phyloP scores from a whole-genome alignment of 2,888 invertebrate genomes.

The Auanema freiburgensis region DNA sequence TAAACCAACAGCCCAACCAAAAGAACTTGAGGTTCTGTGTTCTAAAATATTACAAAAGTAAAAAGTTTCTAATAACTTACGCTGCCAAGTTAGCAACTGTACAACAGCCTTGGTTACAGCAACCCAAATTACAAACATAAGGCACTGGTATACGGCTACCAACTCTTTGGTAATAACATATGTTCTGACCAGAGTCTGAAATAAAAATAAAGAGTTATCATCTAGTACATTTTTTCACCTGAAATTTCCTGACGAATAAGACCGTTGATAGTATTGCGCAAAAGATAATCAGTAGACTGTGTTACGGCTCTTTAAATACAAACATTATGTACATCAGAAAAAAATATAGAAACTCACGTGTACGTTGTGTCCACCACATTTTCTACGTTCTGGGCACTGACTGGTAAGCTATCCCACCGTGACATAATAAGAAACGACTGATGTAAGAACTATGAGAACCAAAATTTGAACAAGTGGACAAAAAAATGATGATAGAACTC shows the following conservation, averaged over 20 bases:
- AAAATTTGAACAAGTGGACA: no score
- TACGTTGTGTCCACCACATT: slow-evolving; percentile 48
- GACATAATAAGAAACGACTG: slow-evolving; percentile 20
- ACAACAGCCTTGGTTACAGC: slow-evolving; percentile 57
- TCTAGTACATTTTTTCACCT: slow-evolving; percentile 20
- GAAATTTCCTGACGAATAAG: slow-evolving; percentile 53
- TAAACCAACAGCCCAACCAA: slow-evolving; percentile 57
- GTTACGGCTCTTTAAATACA: background rate
- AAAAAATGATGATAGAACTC: no score
- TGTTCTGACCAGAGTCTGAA: slow-evolving; percentile 52
- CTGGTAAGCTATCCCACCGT: slow-evolving; percentile 53
- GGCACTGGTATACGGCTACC: slow-evolving; percentile 47
- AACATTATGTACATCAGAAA: no score
- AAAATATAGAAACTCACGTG: slow-evolving; percentile 14
- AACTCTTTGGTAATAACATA: slow-evolving; percentile 52
- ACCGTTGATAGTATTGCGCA: slow-evolving; percentile 43
- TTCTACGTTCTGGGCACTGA: slow-evolving; percentile 55
- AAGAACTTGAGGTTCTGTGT: slow-evolving; percentile 41
- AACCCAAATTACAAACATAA: slow-evolving; percentile 55
- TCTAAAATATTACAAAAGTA: slow-evolving; percentile 4
- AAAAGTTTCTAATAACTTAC: slow-evolving; percentile 26
- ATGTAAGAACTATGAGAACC: no score
- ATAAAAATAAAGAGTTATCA: background rate
- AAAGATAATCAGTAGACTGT: slow-evolving; percentile 3
- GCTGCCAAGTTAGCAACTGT: slow-evolving; percentile 49